Percentiles rank a stretch among this genome's conserved stretches.
Evolutionary conservation across 2,797 vertebrate species (phyloP).

Genomic region (Ceyx erithaca): DNA sequence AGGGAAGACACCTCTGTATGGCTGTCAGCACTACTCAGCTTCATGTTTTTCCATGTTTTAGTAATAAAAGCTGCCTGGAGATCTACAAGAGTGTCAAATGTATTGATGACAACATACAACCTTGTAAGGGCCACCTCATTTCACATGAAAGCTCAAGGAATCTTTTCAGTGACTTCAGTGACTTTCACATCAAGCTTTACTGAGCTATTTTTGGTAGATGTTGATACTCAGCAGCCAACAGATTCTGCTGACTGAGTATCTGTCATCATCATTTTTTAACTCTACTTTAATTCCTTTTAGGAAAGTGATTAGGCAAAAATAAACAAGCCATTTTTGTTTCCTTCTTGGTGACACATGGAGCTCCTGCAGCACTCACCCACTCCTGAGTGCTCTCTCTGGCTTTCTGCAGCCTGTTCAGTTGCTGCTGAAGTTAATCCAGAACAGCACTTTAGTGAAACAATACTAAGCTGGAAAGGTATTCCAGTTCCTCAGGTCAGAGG

Average conservation of each 20-base stretch:
- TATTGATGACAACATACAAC: background rate
- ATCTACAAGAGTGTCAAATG: background rate
- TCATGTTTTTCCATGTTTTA: background rate
- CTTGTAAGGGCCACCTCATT: background rate
- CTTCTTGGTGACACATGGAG: background rate
- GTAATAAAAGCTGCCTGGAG: background rate
- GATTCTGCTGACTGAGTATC: slow-evolving; percentile 52
- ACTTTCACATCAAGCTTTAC: slow-evolving; percentile 38
- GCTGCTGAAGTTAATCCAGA: background rate
- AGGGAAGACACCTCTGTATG: background rate
- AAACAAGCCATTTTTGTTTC: background rate
- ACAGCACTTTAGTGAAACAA: background rate
- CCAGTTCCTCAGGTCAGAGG: background rate
- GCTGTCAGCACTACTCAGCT: background rate
- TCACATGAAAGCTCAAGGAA: background rate
- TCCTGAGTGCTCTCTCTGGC: background rate
- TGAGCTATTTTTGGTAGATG: slow-evolving; percentile 65
- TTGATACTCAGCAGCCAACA: slow-evolving; percentile 49
- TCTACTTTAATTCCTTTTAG: slow-evolving; percentile 11
- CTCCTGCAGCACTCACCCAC: background rate
- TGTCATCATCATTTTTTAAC: slow-evolving; percentile 47
- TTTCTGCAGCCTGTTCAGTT: background rate
- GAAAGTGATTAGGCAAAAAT: slow-evolving; percentile 7
- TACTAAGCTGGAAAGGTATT: background rate
- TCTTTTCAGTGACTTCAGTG: slow-evolving; percentile 54